Evolutionary conservation across 2,113 vertebrate genomes (phyloP).

Genomic region (Hypanus sabinus): DNA sequence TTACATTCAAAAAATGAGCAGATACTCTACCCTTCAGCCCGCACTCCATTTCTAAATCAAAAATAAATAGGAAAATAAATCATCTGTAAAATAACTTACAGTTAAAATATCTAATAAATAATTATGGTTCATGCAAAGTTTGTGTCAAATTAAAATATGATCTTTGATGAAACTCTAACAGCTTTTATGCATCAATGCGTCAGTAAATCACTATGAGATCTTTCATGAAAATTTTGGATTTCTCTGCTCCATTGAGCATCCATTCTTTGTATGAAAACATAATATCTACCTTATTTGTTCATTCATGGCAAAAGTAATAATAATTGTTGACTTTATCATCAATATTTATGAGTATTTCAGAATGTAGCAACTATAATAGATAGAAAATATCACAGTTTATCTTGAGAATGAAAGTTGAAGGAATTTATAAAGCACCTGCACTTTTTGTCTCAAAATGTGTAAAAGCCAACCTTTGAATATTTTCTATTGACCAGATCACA

Average conservation of each 20-base stretch:
- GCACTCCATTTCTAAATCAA: background rate
- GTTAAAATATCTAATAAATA: background rate
- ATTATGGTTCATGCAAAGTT: background rate
- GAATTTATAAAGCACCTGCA: background rate
- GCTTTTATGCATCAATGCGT: background rate
- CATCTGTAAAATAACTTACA: background rate
- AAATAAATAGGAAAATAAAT: background rate
- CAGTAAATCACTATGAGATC: background rate
- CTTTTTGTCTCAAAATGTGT: background rate
- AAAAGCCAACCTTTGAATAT: background rate
- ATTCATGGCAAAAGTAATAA: background rate
- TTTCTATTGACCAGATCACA: background rate
- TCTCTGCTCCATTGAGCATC: background rate
- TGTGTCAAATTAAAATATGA: no score
- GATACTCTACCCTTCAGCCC: background rate
- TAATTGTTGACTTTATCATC: background rate
- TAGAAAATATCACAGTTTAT: background rate
- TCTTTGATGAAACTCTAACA: background rate
- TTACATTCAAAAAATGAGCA: background rate
- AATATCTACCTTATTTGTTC: background rate
- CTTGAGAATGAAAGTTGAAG: background rate
- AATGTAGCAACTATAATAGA: background rate
- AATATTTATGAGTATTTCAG: background rate
- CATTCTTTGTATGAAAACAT: background rate
- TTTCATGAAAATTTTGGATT: background rate